phyloP scores from a whole-genome alignment of 1,140 invertebrate genomes.

The Polypedilum pembai region DNA sequence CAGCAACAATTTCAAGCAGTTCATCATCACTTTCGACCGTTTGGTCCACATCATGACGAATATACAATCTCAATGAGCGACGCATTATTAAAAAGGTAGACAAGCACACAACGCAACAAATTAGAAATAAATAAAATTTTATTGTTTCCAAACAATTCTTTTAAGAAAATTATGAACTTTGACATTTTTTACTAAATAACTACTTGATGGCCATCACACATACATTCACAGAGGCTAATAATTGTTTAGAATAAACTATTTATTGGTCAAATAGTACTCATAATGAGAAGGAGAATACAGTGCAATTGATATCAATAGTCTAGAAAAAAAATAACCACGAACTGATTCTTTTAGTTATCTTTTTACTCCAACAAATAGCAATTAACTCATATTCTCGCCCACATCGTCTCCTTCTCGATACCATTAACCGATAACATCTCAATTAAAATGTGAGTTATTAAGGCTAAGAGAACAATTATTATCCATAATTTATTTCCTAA shows the following conservation, averaged over 20 bases:
- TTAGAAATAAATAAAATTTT: background rate
- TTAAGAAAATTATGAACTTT: background rate
- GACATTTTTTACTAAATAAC: slow-evolving; percentile 12
- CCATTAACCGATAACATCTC: background rate
- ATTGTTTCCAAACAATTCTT: background rate
- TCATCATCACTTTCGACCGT: slow-evolving; percentile 36
- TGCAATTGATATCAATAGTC: background rate
- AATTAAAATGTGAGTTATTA: background rate
- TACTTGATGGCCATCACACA: background rate
- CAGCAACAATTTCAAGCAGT: slow-evolving; percentile 1
- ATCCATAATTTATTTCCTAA: background rate
- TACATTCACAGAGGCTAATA: background rate
- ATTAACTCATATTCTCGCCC: background rate
- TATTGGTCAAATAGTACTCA: background rate
- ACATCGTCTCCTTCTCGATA: background rate
- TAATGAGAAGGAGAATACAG: background rate
- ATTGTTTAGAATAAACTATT: background rate
- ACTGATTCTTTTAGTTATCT: background rate
- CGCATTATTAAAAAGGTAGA: background rate
- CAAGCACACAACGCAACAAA: background rate
- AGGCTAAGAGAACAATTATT: background rate
- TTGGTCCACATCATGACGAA: slow-evolving; percentile 39
- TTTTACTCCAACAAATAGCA: background rate
- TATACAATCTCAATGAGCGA: background rate
- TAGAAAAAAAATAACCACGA: background rate